Percentiles rank a stretch among this genome's conserved stretches.
Evolutionary conservation across 1,140 invertebrate species (phyloP).

Genomic region (Drosophila malerkotliana): DNA sequence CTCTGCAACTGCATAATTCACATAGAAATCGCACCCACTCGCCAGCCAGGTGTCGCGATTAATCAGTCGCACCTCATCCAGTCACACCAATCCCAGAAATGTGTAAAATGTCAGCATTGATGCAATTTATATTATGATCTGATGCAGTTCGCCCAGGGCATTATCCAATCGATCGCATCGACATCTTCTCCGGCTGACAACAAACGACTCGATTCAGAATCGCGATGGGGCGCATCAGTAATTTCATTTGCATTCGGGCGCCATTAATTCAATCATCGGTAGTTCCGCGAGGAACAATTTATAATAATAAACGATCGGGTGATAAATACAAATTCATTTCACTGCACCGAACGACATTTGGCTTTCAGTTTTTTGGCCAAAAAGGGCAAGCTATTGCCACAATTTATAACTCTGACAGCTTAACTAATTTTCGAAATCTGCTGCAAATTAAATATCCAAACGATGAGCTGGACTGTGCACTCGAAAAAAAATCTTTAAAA

Average conservation of each 20-base stretch:
- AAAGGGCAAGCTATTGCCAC: constrained; percentile 69
- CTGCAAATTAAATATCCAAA: constrained; percentile 27
- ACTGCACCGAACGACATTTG: constrained; percentile 58
- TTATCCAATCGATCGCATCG: constrained; percentile 9
- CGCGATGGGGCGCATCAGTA: constrained; percentile 38
- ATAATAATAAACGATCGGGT: constrained; percentile 33
- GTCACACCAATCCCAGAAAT: constrained; percentile 68
- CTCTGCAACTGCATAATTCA: constrained; percentile 30
- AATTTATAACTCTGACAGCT: constrained; percentile 76
- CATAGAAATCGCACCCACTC: constrained; percentile 53
- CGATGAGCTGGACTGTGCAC: constrained; percentile 12
- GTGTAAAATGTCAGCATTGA: constrained; percentile 74
- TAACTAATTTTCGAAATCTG: constrained; percentile 56
- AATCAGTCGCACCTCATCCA: constrained; percentile 51
- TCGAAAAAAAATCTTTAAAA: neutral
- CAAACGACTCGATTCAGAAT: constrained; percentile 44
- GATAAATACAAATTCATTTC: constrained; percentile 51
- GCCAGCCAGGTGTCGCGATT: constrained; percentile 63
- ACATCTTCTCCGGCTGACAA: constrained; percentile 18
- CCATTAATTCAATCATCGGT: constrained; percentile 46
- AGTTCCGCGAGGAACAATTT: constrained; percentile 22
- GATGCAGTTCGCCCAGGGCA: constrained; percentile 11
- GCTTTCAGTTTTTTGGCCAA: constrained; percentile 20
- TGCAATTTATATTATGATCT: constrained; percentile 47
- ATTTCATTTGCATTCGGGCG: constrained; percentile 38